These are phyloP conservation scores for Crocuta crocuta DNA, from an alignment of 2,113 vertebrate genomes.

Conservation along the genomic window DNA sequence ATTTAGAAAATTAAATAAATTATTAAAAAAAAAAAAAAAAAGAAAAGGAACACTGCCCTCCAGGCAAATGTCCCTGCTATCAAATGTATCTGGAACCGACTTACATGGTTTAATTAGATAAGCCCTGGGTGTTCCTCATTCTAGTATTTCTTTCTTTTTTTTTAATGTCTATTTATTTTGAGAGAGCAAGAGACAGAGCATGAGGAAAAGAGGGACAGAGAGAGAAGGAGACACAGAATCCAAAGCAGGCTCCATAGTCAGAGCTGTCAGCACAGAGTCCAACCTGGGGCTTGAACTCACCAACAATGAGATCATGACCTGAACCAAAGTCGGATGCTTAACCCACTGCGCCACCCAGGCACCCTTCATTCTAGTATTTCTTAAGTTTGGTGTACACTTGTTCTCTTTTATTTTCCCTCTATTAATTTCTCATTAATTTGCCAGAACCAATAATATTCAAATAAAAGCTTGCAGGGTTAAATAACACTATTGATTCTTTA, in stretches of 20 bases:
- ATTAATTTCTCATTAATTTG: constrained; percentile 21
- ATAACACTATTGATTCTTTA: background rate
- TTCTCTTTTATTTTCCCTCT: background rate
- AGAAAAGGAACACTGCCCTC: background rate
- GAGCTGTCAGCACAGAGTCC: too few relatives aligned
- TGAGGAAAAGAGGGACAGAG: too few relatives aligned
- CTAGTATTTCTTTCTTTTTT: background rate
- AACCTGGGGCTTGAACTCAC: too few relatives aligned
- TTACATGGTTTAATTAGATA: background rate
- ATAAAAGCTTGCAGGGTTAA: background rate
- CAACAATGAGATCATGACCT: too few relatives aligned
- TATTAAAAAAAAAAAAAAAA: too few relatives aligned
- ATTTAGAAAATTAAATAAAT: too few relatives aligned
- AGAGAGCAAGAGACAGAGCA: too few relatives aligned
- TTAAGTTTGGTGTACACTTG: background rate
- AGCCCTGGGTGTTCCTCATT: background rate
- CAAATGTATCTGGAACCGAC: background rate
- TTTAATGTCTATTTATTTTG: too few relatives aligned
- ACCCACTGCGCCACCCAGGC: too few relatives aligned
- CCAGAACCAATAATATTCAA: background rate
- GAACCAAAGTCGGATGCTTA: too few relatives aligned
- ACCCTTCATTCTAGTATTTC: background rate
- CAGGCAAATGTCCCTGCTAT: background rate
- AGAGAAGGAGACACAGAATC: too few relatives aligned
- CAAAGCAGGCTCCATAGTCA: too few relatives aligned